Evolutionary conservation across 2,888 invertebrate species (phyloP), one percentile per base, ranked within the genome.

Genomic region (Pemphredon lugubris): DNA sequence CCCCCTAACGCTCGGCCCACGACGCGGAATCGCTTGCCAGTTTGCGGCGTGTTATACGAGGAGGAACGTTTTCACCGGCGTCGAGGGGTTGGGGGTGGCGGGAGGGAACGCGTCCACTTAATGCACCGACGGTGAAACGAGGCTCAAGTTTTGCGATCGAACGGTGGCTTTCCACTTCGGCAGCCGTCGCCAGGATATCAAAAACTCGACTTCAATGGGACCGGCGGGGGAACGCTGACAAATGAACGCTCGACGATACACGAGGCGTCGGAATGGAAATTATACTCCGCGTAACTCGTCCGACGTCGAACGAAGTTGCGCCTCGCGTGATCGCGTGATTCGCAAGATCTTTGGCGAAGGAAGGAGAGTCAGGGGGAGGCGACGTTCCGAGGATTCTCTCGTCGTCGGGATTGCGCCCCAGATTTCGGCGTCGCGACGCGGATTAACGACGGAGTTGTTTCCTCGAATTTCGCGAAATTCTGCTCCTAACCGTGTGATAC

Each of bases 61-160:
- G 14, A 51, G 20, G 55, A 64, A 48, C 39, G 54, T 40, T 32
- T 40, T 45, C 14, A 37, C 23, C 26, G 54, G 5, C 37, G 34
- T 21, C n/a, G n/a, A n/a, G n/a, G n/a, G n/a, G n/a, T n/a, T n/a
- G 20, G 9, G 32, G n/a, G 23, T 37, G 7, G n/a, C 57, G 37
- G 39, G 50, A 48, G 20, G 40, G 32, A 48, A 48, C 14, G 40
- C 57, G 60, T 58, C 53, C 63, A 54, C 61, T 73, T 73, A 64
- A 64, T 64, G 51, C 66, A 14, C 18, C 14, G 37, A 1, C 16
- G 23, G 5, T 37, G 16, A 30, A 18, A 50, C 14, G 54, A 6
- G 44, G 18, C 30, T 13, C 54, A 71, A 71, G 32, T 66, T 79
- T 60, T 60, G 47, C 60, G 54, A 65, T 70, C 50, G 59, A 40